Percentiles rank a stretch among this genome's conserved stretches.
Evolutionary conservation across 2,888 invertebrate species (phyloP).

Genomic region (Carterocephalus palaemon): DNA sequence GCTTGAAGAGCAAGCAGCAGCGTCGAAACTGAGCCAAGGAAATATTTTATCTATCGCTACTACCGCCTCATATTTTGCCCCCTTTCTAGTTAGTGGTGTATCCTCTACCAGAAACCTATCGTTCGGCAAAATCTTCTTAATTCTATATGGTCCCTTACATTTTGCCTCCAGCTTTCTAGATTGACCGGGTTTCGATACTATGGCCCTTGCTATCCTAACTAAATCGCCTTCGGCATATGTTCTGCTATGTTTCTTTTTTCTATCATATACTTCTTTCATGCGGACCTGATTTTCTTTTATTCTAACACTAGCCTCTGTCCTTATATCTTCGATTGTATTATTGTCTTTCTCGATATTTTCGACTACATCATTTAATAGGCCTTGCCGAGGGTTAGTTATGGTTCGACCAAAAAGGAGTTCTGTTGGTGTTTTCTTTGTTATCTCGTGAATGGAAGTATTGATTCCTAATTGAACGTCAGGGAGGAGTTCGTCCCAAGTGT

Average conservation of each 20-base stretch:
- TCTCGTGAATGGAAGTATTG: constrained; percentile 15
- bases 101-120: constrained; percentile 34
- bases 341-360: too few relatives aligned
- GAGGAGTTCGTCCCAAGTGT: constrained; percentile 22
- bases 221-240: constrained; percentile 26
- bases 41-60: constrained; percentile 32
- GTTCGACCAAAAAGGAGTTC: constrained; percentile 23
- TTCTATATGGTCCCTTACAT: constrained; percentile 31
- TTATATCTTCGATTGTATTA: constrained; percentile 8
- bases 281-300: constrained; percentile 8
- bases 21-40: constrained; percentile 32
- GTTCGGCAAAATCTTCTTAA: constrained; percentile 31
- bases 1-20: background rate
- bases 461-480: constrained; percentile 23
- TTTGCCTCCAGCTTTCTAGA: constrained; percentile 29
- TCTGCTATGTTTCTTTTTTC: constrained; percentile 16
- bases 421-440: constrained; percentile 21
- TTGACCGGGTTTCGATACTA: constrained; percentile 17
- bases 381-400: constrained; percentile 17
- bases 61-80: constrained; percentile 28
- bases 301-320: constrained; percentile 10
- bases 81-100: constrained; percentile 32
- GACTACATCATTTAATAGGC: too few relatives aligned
- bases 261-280: constrained; percentile 22
- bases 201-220: constrained; percentile 22